Evolutionary conservation across 2,113 vertebrate species (phyloP).

Genomic region (Brachypodius melanocephalos): DNA sequence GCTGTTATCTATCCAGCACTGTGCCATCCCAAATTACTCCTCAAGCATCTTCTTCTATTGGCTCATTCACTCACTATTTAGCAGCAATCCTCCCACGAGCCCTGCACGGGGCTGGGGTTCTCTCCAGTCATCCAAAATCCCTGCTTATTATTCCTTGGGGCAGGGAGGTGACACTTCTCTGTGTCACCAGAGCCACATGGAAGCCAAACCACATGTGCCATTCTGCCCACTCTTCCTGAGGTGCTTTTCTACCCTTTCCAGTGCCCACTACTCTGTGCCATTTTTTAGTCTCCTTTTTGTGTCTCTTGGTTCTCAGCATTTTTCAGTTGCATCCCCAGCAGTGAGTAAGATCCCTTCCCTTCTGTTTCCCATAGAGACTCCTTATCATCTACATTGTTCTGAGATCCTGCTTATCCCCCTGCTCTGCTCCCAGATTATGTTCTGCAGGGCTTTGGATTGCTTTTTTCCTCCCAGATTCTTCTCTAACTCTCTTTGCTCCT

Average conservation of each 20-base stretch:
- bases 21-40: background rate
- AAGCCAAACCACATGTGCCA: fast-evolving
- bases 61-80: background rate
- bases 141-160: background rate
- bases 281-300: background rate
- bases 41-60: background rate
- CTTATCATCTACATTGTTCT: background rate
- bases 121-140: background rate
- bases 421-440: background rate
- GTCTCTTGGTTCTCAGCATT: background rate
- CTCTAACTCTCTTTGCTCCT: background rate
- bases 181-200: background rate
- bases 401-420: background rate
- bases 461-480: background rate
- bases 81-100: background rate
- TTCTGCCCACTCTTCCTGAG: background rate
- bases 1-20: background rate
- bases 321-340: background rate
- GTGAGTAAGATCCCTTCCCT: background rate
- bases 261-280: background rate
- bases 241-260: background rate
- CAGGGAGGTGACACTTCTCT: background rate
- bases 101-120: background rate
- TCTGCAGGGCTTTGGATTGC: background rate
- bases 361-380: background rate